These are phyloP conservation scores for Caenorhabditis sp. DNA, from an alignment of 2,888 invertebrate genomes.

Conservation along the genomic window DNA sequence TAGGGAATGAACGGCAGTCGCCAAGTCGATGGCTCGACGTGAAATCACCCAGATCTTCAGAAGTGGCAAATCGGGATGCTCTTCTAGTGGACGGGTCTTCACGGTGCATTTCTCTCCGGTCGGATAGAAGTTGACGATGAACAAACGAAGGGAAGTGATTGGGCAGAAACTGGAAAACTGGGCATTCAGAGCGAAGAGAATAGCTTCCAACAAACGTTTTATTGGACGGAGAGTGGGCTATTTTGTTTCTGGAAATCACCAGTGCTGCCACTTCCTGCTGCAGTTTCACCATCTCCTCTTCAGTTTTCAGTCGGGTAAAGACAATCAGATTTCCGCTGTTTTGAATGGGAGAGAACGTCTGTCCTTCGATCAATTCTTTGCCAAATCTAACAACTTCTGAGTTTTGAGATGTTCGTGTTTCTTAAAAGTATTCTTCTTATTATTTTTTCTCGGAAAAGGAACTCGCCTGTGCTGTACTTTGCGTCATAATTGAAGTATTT, in stretches of 20 bases:
- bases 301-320: conserved; percentile 37
- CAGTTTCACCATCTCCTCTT: conserved; percentile 46
- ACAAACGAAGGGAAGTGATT: conserved; percentile 45
- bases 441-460: not conserved
- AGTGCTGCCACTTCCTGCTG: conserved; percentile 29
- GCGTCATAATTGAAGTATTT: conserved; percentile 32
- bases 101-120: conserved; percentile 35
- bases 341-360: not conserved
- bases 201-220: conserved; percentile 16
- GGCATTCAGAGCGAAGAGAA: not conserved
- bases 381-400: conserved; percentile 30
- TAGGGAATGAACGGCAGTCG: conserved; percentile 51
- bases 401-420: conserved; percentile 13
- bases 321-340: conserved; percentile 51
- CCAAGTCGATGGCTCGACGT: conserved; percentile 33
- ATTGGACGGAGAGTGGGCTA: conserved; percentile 30
- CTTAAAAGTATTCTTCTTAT: conserved; percentile 5
- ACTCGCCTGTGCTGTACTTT: conserved; percentile 19
- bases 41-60: conserved; percentile 58
- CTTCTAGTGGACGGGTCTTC: conserved; percentile 36
- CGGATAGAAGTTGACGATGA: conserved; percentile 57
- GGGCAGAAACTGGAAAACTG: conserved; percentile 48
- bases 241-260: conserved; percentile 26
- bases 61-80: conserved; percentile 15
- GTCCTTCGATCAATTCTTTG: not conserved